These are phyloP conservation scores for Tinamus guttatus DNA, from an alignment of 2,113 vertebrate species.

Conservation along the genomic window DNA sequence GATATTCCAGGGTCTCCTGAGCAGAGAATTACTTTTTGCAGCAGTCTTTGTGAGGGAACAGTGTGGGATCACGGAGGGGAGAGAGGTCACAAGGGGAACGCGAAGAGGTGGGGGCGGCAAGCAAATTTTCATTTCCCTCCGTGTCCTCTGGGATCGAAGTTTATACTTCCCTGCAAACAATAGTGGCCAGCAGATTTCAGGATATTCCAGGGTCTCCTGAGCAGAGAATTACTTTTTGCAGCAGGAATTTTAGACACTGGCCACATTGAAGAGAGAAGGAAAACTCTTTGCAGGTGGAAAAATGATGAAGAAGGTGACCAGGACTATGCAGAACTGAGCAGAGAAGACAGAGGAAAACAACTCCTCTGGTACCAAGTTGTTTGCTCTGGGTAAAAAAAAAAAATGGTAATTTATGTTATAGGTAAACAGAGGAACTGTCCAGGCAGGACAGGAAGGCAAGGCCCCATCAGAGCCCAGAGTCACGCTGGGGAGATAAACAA, in stretches of 20 bases:
- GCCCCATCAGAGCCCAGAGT: not conserved
- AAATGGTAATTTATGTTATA: not conserved
- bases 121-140: conserved; percentile 54
- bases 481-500: not conserved
- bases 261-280: not conserved
- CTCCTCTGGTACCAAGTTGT: not conserved
- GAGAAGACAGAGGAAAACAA: not conserved
- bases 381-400: not conserved
- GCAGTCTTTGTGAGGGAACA: conserved; percentile 31
- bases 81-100: not conserved
- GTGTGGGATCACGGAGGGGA: conserved; percentile 17
- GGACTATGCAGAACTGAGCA: not conserved
- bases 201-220: not conserved
- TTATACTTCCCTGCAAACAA: conserved; percentile 52
- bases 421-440: conserved; percentile 55
- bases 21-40: not conserved
- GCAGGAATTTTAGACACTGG: not conserved
- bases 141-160: conserved; percentile 1
- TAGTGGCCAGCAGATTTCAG: not conserved
- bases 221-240: not conserved
- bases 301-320: not conserved
- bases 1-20: not conserved
- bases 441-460: conserved; percentile 48
- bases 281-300: not conserved
- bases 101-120: conserved; percentile 16